These are phyloP conservation scores for Crenuchus spilurus DNA, from an alignment of 2,797 vertebrate genomes.

Conservation along the genomic window DNA sequence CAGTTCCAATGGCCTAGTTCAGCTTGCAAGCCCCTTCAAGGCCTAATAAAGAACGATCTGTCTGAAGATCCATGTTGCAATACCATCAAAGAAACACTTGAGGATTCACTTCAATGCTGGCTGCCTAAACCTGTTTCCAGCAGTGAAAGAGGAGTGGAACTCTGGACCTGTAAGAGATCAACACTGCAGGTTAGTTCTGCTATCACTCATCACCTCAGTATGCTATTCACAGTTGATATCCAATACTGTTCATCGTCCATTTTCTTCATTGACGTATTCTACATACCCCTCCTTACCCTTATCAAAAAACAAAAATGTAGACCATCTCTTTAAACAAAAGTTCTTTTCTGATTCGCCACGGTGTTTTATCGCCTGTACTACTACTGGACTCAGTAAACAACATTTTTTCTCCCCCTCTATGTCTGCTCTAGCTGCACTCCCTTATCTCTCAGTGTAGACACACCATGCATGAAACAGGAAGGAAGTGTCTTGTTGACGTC, in stretches of 20 bases:
- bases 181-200: conserved; percentile 16
- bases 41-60: background rate
- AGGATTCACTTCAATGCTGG: conserved; percentile 17
- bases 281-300: background rate
- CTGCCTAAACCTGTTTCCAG: background rate
- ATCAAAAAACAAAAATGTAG: background rate
- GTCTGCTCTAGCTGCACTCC: conserved; percentile 28
- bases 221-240: background rate
- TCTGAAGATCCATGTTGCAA: conserved; percentile 19
- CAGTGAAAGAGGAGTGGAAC: background rate
- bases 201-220: background rate
- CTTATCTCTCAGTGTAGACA: conserved; percentile 50
- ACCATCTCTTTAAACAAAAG: too few species aligned
- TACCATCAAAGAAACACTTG: background rate
- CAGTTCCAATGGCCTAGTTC: conserved; percentile 22
- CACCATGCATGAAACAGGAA: conserved; percentile 52
- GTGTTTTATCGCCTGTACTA: background rate
- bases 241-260: background rate
- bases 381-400: conserved; percentile 40
- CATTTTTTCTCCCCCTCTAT: conserved; percentile 41
- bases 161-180: conserved; percentile 40
- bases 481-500: conserved; percentile 49
- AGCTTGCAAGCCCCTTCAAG: background rate
- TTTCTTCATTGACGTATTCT: background rate
- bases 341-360: background rate